phyloP scores from a whole-genome alignment of 2,113 vertebrate genomes.

The Balaenoptera acutorostrata region DNA sequence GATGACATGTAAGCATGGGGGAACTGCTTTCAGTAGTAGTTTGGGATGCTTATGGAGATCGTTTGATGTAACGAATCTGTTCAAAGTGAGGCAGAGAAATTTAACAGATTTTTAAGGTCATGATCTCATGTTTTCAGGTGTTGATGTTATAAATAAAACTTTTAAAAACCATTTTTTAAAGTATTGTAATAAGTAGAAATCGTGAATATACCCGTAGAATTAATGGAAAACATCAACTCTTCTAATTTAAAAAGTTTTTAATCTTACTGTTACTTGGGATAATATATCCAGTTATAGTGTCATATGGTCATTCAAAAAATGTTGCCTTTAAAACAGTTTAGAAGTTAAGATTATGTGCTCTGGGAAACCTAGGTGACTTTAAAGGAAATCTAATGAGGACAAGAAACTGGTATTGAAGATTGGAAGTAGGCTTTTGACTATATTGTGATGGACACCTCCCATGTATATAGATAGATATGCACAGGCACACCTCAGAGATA shows the following conservation, averaged over 20 bases:
- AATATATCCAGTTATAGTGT: not conserved
- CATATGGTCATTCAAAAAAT: not conserved
- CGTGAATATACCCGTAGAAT: not conserved
- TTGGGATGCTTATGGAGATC: not conserved
- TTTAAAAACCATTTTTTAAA: not conserved
- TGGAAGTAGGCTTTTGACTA: not conserved
- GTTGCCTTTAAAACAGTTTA: not conserved
- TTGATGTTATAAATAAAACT: slow-evolving; percentile 4
- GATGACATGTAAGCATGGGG: fast-evolving
- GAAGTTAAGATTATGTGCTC: not conserved
- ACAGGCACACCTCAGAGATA: not conserved
- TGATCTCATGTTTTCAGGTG: not conserved
- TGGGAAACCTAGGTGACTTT: not conserved
- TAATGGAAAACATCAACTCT: not conserved
- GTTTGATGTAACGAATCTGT: not conserved
- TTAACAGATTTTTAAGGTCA: not conserved
- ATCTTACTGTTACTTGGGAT: not conserved
- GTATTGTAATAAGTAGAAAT: not conserved
- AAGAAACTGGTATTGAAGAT: not conserved
- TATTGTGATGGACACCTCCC: not conserved
- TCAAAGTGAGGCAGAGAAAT: not conserved
- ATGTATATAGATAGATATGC: fast-evolving
- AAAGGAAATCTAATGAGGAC: not conserved
- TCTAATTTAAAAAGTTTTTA: not conserved
- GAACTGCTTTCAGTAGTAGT: not conserved